A percentile compares a stretch with the other conserved stretches of the same genome.
Evolutionary conservation across 2,888 invertebrate species (phyloP).

Genomic region (Watsonalla cultraria): DNA sequence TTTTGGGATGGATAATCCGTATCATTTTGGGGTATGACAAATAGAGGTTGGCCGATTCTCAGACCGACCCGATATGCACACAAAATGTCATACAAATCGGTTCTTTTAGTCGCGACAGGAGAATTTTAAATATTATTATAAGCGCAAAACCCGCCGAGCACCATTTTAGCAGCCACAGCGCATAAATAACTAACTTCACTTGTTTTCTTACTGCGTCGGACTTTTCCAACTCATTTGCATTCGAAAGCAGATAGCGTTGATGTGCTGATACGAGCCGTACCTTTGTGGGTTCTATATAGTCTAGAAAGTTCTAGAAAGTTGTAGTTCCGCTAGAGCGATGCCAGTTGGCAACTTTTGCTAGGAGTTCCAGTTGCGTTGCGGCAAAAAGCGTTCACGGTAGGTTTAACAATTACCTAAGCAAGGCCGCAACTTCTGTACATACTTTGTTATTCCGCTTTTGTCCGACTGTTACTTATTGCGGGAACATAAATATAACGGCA

Average conservation of each 20-base stretch:
- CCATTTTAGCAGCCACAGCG: constrained; percentile 34
- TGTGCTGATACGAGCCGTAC: constrained; percentile 63
- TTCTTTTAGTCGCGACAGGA: too few relatives aligned
- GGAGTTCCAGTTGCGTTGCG: constrained; percentile 71
- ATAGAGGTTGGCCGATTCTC: too few relatives aligned
- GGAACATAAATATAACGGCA: constrained; percentile 8
- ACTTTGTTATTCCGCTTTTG: constrained; percentile 50
- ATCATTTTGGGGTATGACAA: too few relatives aligned
- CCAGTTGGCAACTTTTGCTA: constrained; percentile 64
- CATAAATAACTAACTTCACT: constrained; percentile 24
- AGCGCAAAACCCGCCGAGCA: constrained; percentile 14
- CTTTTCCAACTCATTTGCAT: constrained; percentile 78
- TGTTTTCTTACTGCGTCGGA: constrained; percentile 70
- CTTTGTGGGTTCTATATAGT: constrained; percentile 72
- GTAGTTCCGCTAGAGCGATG: constrained; percentile 52
- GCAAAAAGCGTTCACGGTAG: constrained; percentile 74
- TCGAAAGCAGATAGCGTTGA: constrained; percentile 76
- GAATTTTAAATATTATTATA: too few relatives aligned
- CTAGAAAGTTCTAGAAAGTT: constrained; percentile 62
- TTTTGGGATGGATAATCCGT: too few relatives aligned
- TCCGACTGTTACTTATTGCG: constrained; percentile 21
- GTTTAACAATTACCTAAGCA: constrained; percentile 78
- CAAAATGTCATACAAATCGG: too few relatives aligned
- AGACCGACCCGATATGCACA: too few relatives aligned
- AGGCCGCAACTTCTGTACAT: constrained; percentile 42